Base-by-base conservation (phyloP, 2,888 invertebrate species). In the Myopa testacea region DNA sequence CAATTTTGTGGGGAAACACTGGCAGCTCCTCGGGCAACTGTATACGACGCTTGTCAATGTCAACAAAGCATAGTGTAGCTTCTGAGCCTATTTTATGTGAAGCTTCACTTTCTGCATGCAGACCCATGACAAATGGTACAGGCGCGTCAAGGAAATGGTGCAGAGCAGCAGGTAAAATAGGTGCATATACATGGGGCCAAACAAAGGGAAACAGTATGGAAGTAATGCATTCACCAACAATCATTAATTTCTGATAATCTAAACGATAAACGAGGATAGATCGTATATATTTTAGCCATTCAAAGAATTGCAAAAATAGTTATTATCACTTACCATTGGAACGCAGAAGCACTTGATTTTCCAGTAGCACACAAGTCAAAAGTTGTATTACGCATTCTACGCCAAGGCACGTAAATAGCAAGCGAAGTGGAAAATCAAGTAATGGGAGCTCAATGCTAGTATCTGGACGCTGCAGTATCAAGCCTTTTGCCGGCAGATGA, bases 121-220 rank as follows among this genome's bases (percentile, higher is more conserved):
- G 90, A 86, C 99, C 99, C 99, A 99, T 99, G 79, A 99, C 95
- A 90, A 98, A 99, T 55, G 99, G 99, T 75, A 99, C 98, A 0
- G 99, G 99, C 6, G 99, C 99, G 90, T 99, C 99, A 69, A 99
- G 92, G 90, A 99, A 99, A 88, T 98, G 98, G 88, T 96, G 95
- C 80, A 98, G 91, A 26, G 96, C 95, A 72, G 98, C 96, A 1
- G 99, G 99, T 84, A 99, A 91, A 86, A 99, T 98, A 45, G 99
- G 99, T 79, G 99, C 99, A 90, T 99, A 99, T 4, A 99, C 98
- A 89, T 99, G 98, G 75, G 98, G 98, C 99, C 99, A 99, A 40
- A 94, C 92, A 88, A 99, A 99, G 2, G 99, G 99, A 86, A 98
- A 95, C 60, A 98, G 90, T 38, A 99, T 91, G 0, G 96, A 92